These are phyloP conservation scores for Isichthys henryi DNA, from an alignment of 2,113 vertebrate species.

Conservation along the genomic window DNA sequence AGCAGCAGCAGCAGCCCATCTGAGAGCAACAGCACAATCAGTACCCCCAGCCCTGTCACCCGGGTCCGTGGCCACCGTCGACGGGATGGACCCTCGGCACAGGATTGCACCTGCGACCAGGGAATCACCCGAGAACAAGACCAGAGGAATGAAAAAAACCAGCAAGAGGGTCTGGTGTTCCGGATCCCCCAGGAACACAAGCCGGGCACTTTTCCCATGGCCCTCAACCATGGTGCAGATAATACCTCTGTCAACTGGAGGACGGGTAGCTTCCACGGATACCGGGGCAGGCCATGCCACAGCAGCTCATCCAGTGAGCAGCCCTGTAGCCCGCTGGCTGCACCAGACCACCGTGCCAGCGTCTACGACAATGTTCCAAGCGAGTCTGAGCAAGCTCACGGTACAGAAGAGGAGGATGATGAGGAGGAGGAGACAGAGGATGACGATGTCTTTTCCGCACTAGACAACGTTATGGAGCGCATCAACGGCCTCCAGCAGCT, in stretches of 20 bases:
- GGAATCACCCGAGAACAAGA: conserved; percentile 40
- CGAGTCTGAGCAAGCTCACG: conserved; percentile 16
- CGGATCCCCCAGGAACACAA: conserved; percentile 73
- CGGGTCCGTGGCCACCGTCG: conserved; percentile 33
- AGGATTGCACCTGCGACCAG: neutral
- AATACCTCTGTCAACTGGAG: conserved; percentile 67
- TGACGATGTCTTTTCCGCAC: conserved; percentile 69
- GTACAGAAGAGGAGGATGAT: conserved; percentile 4
- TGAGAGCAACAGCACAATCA: conserved; percentile 63
- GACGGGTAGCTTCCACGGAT: conserved; percentile 76
- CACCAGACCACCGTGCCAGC: conserved; percentile 59
- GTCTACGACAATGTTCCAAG: conserved; percentile 77
- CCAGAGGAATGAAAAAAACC: conserved; percentile 40
- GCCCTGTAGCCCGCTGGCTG: conserved; percentile 20
- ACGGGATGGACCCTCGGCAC: conserved; percentile 18
- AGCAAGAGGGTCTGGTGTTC: conserved; percentile 55
- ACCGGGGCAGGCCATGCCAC: conserved; percentile 40
- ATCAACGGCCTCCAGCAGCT: conserved; percentile 67
- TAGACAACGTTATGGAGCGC: conserved; percentile 70
- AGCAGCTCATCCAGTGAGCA: conserved; percentile 36
- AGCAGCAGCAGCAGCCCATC: conserved; percentile 59
- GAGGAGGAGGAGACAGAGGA: conserved; percentile 32
- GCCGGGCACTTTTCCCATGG: conserved; percentile 76
- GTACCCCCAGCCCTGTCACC: conserved; percentile 49
- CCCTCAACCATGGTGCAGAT: conserved; percentile 57